Base-by-base conservation (phyloP, 2,797 vertebrate species). In the Silurus lanzhouensis region DNA sequence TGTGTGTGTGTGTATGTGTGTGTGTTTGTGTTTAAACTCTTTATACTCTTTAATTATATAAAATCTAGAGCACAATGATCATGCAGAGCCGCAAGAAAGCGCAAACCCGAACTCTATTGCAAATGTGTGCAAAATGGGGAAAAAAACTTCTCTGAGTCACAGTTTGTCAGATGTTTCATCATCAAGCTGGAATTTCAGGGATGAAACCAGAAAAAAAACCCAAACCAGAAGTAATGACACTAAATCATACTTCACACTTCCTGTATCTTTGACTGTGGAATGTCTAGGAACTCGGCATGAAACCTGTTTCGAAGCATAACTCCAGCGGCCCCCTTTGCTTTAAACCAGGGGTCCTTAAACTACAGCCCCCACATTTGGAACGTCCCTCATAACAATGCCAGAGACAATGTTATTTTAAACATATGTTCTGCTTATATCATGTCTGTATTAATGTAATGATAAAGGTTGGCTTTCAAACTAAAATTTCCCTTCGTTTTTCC, bases 81-180 rank as follows among this genome's bases (percentile, higher is more conserved):
- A 52, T 31, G n/a, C 19, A 13, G 46, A 75, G 27, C 44, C 9
- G 27, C 6, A 66, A 15, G 57, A 57, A 15, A 31, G 76, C 58
- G 44, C 63, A 71, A 81, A 31, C 22, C 12, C 27, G 44, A 66
- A 46, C 38, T 75, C 75, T 75, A 44, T 52, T 66, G 25, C 70
- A 48, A 22, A 17, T 52, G 58, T 78, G 31, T 63, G 58, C 58
- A 63, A 79, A 79, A 79, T 79, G 76, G 76, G 63, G 20, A 48
- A 63, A 80, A 80, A 72, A 13, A 52, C 60, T 31, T 15, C 71
- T 48, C 2, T 76, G 38, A 67, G 71, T 67, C 44, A 52, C n/a
- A n/a, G 20, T 76, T 22, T 22, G 79, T 66, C 44, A 66, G 22
- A 6, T 48, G 63, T 72, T 70, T 31, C 81, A 17, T 72, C 57